Evolutionary conservation across 2,888 invertebrate species (phyloP).

Genomic region (Calameuta idolon): DNA sequence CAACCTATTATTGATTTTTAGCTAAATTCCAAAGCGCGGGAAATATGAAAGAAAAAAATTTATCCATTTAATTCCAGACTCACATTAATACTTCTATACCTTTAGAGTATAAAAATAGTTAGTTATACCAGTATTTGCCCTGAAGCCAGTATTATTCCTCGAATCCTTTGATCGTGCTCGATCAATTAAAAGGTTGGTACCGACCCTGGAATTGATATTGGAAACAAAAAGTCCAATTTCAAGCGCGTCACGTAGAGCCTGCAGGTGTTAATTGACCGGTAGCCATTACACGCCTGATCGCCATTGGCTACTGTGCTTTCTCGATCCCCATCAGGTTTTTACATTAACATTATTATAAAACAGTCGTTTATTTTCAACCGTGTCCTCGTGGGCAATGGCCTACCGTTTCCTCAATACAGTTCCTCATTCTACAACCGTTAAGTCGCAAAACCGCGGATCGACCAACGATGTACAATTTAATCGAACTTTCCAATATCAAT

Average conservation of each 20-base stretch:
- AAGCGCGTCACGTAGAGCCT: conserved; percentile 50
- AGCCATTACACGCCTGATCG: conserved; percentile 36
- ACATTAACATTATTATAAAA: conserved; percentile 26
- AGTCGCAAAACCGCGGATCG: background rate
- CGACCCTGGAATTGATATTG: conserved; percentile 61
- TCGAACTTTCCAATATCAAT: background rate
- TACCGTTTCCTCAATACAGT: background rate
- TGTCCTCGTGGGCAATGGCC: background rate
- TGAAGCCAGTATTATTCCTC: conserved; percentile 7
- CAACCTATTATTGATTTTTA: too few species aligned
- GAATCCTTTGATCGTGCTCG: conserved; percentile 43
- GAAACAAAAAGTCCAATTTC: conserved; percentile 65
- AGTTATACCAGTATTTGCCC: background rate
- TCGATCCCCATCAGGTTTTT: conserved; percentile 28
- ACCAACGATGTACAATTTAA: background rate
- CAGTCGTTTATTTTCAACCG: conserved; percentile 4
- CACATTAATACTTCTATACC: too few species aligned
- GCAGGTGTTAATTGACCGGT: conserved; percentile 61
- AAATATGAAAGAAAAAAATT: too few species aligned
- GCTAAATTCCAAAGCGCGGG: too few species aligned
- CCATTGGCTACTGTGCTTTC: conserved; percentile 29
- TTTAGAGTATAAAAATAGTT: background rate
- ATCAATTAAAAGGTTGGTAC: conserved; percentile 59
- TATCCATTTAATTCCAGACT: too few species aligned
- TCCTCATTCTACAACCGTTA: background rate